Conservation (phyloP, 1,140 invertebrate genomes). For the Macrotrachela quadricornifera region DNA sequence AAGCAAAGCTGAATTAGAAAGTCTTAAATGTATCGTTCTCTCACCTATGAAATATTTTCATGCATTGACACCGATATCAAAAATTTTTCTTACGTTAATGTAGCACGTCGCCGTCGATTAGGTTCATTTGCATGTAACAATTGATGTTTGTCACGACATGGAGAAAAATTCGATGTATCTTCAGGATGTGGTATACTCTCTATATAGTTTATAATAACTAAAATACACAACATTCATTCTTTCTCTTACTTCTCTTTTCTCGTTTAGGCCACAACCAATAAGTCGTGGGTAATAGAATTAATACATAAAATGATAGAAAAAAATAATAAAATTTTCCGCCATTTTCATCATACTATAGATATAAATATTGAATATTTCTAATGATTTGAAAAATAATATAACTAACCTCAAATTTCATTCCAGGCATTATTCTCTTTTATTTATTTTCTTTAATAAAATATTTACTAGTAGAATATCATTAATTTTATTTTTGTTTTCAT, state of each 20-base stretch:
- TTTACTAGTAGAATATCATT: no score
- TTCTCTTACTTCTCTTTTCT: constrained; percentile 42
- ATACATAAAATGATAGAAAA: constrained; percentile 74
- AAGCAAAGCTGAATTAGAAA: no score
- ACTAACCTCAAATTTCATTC: no score
- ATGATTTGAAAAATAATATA: no score
- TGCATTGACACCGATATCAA: no score
- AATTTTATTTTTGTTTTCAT: no score
- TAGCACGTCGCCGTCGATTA: background rate
- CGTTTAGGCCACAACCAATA: constrained; percentile 80
- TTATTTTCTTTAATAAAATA: no score
- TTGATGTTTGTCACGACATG: background rate
- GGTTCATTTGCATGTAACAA: background rate
- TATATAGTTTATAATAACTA: background rate
- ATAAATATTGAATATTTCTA: no score
- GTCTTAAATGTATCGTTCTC: no score
- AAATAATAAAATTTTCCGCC: constrained; percentile 97
- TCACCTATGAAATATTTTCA: no score
- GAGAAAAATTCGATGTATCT: background rate
- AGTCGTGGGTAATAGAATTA: constrained; percentile 76
- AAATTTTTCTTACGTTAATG: no score
- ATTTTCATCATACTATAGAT: constrained; percentile 61
- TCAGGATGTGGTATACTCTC: background rate
- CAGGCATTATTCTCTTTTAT: no score
- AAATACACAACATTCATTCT: constrained; percentile 36